phyloP scores from a whole-genome alignment of 2,888 invertebrate species.

The Drosophila longiperda region DNA sequence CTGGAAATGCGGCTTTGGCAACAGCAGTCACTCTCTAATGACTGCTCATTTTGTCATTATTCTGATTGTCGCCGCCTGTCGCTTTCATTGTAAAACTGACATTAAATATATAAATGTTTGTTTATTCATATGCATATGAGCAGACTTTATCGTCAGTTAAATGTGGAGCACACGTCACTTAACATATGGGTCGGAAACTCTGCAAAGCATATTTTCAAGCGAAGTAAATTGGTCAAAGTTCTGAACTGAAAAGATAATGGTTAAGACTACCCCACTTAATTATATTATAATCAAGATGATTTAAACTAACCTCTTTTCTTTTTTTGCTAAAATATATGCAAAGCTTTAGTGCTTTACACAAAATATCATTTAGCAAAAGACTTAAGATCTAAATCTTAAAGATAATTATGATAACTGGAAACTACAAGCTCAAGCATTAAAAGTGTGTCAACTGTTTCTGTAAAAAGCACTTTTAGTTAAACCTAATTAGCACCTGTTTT shows the following conservation, averaged over 20 bases:
- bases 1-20: conserved; percentile 3
- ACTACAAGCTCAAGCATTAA: not conserved
- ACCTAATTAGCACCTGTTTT: not conserved
- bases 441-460: not conserved
- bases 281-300: not conserved
- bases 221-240: not conserved
- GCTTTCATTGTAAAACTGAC: conserved; percentile 50
- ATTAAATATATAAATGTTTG: conserved; percentile 59
- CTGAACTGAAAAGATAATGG: not conserved
- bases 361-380: not conserved
- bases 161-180: conserved; percentile 52
- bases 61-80: conserved; percentile 53
- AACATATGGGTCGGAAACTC: conserved; percentile 36
- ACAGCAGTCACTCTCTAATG: conserved; percentile 54
- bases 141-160: conserved; percentile 28
- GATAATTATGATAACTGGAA: not conserved
- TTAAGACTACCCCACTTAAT: not conserved
- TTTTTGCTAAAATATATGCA: not conserved
- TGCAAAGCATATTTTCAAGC: not conserved
- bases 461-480: conserved; percentile 21
- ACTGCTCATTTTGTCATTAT: conserved; percentile 75
- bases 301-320: not conserved
- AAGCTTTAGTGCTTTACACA: not conserved
- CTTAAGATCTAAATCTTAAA: not conserved
- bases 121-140: conserved; percentile 51